Conservation (phyloP, 1,140 invertebrate species). For the Meloidogyne chitwoodi region DNA sequence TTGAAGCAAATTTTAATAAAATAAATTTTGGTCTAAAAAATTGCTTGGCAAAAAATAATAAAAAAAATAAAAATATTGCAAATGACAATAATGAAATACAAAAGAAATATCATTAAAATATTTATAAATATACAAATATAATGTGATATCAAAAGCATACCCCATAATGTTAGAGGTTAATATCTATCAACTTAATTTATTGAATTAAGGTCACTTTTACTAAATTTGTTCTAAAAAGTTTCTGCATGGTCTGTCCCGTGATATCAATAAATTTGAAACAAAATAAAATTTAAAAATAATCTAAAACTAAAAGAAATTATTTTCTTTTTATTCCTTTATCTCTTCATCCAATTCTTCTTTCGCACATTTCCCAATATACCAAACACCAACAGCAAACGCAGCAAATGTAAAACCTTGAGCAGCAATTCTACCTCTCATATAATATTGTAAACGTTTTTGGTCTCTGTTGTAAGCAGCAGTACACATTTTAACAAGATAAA, state of each 20-base stretch:
- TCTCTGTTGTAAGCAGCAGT: background rate
- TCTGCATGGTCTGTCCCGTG: too few relatives aligned
- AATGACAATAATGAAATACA: too few relatives aligned
- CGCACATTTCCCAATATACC: background rate
- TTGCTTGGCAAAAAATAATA: background rate
- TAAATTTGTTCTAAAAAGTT: too few relatives aligned
- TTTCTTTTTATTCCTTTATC: background rate
- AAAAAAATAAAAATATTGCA: background rate
- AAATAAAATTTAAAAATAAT: background rate
- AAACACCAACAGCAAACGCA: background rate
- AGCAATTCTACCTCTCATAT: conserved; percentile 3
- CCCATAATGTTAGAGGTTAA: too few relatives aligned
- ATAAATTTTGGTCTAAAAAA: background rate
- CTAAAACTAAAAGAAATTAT: background rate
- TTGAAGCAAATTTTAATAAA: background rate
- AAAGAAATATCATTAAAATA: too few relatives aligned
- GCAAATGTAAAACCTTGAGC: conserved; percentile 6
- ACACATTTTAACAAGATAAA: background rate
- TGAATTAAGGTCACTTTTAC: too few relatives aligned
- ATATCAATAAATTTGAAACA: background rate
- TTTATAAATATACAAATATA: too few relatives aligned
- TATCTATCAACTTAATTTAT: too few relatives aligned
- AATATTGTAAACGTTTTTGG: background rate
- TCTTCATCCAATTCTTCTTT: background rate
- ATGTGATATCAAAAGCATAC: too few relatives aligned